phyloP scores from a whole-genome alignment of 2,797 vertebrate species.

The Anguilla obscura region DNA sequence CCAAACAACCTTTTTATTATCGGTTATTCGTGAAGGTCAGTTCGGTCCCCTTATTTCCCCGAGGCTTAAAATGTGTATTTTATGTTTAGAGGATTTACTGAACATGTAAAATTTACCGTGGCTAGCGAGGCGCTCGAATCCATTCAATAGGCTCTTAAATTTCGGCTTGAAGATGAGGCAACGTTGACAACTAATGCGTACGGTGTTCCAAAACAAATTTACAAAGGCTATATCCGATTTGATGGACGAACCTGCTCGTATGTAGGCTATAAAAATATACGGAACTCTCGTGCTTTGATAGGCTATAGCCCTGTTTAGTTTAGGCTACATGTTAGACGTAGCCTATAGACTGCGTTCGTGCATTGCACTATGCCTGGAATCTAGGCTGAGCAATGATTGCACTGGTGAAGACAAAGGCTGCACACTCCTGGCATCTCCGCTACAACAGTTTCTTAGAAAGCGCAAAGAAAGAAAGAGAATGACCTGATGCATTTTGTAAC shows the following conservation, averaged over 20 bases:
- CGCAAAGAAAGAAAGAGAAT: neutral
- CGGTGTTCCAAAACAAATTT: neutral
- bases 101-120: conserved; percentile 11
- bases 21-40: neutral
- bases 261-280: neutral
- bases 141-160: neutral
- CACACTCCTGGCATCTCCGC: neutral
- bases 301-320: neutral
- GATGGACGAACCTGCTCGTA: neutral
- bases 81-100: neutral
- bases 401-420: neutral
- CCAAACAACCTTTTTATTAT: neutral
- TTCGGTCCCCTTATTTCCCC: no score
- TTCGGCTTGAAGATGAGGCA: neutral
- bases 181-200: neutral
- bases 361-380: neutral
- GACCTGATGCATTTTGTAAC: neutral
- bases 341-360: neutral
- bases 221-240: neutral
- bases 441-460: neutral
- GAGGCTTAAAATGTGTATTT: neutral
- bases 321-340: neutral
- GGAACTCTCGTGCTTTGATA: neutral
- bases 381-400: neutral
- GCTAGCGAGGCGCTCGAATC: neutral